Conservation (phyloP, 2,113 vertebrate genomes). For the Vanacampus margaritifer region DNA sequence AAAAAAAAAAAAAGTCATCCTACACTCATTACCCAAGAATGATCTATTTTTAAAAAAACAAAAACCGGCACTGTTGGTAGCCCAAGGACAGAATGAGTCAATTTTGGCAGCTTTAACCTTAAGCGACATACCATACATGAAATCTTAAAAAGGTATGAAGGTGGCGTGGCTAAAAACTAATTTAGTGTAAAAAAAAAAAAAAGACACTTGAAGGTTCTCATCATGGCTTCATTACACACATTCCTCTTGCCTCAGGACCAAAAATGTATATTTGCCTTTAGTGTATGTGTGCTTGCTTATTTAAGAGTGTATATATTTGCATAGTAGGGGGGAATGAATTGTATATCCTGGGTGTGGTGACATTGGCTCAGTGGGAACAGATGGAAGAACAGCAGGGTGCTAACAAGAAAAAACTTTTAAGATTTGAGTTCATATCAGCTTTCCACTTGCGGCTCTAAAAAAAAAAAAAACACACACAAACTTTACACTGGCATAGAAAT, state of each 20-base stretch:
- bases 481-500: neutral
- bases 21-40: neutral
- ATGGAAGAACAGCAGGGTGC: constrained; percentile 44
- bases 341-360: constrained; percentile 39
- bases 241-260: constrained; percentile 26
- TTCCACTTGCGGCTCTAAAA: constrained; percentile 10
- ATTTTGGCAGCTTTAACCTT: too few species aligned
- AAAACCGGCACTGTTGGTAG: neutral
- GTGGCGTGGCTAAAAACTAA: too few species aligned
- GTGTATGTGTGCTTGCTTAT: constrained; percentile 40
- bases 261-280: constrained; percentile 52
- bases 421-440: constrained; percentile 33
- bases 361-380: constrained; percentile 52
- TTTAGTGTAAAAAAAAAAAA: neutral
- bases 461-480: too few species aligned
- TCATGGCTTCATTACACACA: constrained; percentile 38
- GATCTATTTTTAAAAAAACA: neutral
- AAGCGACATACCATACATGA: neutral
- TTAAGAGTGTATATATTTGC: constrained; percentile 59
- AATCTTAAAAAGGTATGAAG: neutral
- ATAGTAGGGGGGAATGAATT: constrained; percentile 33
- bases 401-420: constrained; percentile 36
- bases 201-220: constrained; percentile 17
- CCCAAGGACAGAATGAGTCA: neutral
- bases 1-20: neutral